A percentile compares a stretch with the other conserved stretches of the same genome.
Conservation (phyloP, 2,888 invertebrate species). For the Ichneumoninae sp. region DNA sequence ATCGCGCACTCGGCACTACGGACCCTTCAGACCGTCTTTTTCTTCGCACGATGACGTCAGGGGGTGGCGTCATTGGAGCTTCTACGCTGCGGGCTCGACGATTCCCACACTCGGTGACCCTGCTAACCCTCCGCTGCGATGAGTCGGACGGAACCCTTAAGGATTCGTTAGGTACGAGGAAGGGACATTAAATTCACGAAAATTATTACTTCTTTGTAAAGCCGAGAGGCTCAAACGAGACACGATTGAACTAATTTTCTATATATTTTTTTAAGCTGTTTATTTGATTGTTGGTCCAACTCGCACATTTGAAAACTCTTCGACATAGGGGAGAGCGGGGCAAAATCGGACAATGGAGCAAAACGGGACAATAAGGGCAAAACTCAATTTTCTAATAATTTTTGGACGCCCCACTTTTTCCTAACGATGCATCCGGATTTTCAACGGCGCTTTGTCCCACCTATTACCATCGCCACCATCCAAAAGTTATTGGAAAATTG, state of each 20-base stretch:
- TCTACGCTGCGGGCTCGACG: constrained; percentile 69
- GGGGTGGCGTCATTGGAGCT: constrained; percentile 78
- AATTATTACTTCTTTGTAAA: constrained; percentile 1
- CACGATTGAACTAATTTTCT: not conserved
- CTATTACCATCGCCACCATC: too few species aligned
- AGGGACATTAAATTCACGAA: not conserved
- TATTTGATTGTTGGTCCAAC: not conserved
- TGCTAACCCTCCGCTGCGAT: constrained; percentile 72
- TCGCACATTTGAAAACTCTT: not conserved
- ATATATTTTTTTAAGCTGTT: not conserved
- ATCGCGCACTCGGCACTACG: constrained; percentile 42
- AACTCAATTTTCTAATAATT: too few species aligned
- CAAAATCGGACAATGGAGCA: too few species aligned
- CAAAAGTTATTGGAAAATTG: too few species aligned
- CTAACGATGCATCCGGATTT: too few species aligned
- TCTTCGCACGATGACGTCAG: constrained; percentile 75
- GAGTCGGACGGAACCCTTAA: constrained; percentile 40
- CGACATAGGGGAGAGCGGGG: too few species aligned
- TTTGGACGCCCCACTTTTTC: too few species aligned
- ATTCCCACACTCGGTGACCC: constrained; percentile 82
- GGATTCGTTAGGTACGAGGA: constrained; percentile 23
- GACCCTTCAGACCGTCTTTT: constrained; percentile 59
- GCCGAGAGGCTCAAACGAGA: not conserved
- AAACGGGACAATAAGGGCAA: too few species aligned
- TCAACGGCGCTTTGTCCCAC: too few species aligned